A percentile compares a stretch with the other conserved stretches of the same genome.
These are phyloP conservation scores for Perithous albicinctus DNA, from an alignment of 2,888 invertebrate species.

Conservation along the genomic window DNA sequence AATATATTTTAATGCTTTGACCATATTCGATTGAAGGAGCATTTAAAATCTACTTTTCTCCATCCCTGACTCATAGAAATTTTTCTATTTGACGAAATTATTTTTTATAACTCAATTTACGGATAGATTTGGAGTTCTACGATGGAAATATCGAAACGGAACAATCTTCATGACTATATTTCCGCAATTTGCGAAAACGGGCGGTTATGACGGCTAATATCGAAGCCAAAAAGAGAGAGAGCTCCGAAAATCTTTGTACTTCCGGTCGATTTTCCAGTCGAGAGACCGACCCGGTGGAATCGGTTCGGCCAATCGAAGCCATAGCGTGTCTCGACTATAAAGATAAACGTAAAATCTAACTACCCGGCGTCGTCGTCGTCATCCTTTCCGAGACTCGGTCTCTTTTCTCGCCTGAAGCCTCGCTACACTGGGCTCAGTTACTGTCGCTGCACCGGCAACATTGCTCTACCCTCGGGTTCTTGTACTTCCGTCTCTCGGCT, in stretches of 20 bases:
- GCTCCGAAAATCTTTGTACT: constrained; percentile 17
- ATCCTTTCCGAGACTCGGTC: constrained; percentile 18
- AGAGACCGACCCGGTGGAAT: not conserved
- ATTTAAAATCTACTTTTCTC: too few relatives aligned
- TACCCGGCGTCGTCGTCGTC: constrained; percentile 56
- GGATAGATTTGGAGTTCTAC: not conserved
- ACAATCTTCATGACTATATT: not conserved
- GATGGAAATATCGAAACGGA: not conserved
- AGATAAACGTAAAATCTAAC: constrained; percentile 83
- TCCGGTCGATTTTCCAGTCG: constrained; percentile 15
- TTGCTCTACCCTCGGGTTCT: constrained; percentile 10
- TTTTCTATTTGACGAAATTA: not conserved
- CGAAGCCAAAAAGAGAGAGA: not conserved
- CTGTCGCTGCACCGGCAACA: constrained; percentile 41
- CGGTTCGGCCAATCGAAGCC: constrained; percentile 50
- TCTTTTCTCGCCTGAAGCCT: constrained; percentile 47
- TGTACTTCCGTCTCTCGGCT: constrained; percentile 12
- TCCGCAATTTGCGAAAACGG: not conserved
- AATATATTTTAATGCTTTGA: too few relatives aligned
- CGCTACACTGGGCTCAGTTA: constrained; percentile 32
- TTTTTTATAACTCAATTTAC: not conserved
- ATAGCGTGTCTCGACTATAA: constrained; percentile 62
- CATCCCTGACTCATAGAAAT: not conserved
- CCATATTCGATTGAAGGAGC: too few relatives aligned
- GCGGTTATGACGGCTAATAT: not conserved